Base-by-base conservation (phyloP, 2,888 invertebrate genomes). In the Orchesella flavescens region DNA sequence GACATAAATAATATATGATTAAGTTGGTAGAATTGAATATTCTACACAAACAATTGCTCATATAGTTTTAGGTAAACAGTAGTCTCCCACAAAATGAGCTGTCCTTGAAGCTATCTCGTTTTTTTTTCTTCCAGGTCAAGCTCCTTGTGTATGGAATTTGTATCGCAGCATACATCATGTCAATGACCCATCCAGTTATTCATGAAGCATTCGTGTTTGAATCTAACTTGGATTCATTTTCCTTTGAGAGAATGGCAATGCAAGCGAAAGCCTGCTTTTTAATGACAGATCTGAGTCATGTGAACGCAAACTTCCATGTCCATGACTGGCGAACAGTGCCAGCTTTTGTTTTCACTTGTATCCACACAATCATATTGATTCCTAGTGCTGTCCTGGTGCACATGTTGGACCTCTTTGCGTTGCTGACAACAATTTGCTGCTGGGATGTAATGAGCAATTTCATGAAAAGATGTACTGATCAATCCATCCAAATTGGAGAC, bases 401-500 rank as follows among this genome's bases (percentile, higher is more conserved):
- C 61, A 69, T 75, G 69, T 23, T 82, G 57, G 69, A 82, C 34
- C 61, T 82, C 12, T 75, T 82, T 57, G 81, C 81, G 13, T 68
- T 82, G 23, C 53, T 82, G n/a, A 82, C 69, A n/a, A 82, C 81
- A 1, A 75, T 75, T 49, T 82, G 81, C 43, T 82, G 81, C 21
- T 82, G 68, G 75, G 68, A 75, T 24, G 71, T 74, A 1, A 57
- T 57, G 57, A 43, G 17, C 9, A 66, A 61, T 53, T 82, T 82
- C 53, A 57, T 82, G 61, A 66, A 34, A 12, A 65, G 13, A 34
- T 76, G 75, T 19, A 34, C 55, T 9, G 66, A 55, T 19, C 17
- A 66, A n/a, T 68, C 59, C n/a, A 59, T 19, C 15, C 68, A 68
- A n/a, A 24, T 12, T 3, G 68, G 19, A 0, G 69, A 69, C 1